phyloP scores from a whole-genome alignment of 2,113 vertebrate genomes.

The Egretta garzetta region DNA sequence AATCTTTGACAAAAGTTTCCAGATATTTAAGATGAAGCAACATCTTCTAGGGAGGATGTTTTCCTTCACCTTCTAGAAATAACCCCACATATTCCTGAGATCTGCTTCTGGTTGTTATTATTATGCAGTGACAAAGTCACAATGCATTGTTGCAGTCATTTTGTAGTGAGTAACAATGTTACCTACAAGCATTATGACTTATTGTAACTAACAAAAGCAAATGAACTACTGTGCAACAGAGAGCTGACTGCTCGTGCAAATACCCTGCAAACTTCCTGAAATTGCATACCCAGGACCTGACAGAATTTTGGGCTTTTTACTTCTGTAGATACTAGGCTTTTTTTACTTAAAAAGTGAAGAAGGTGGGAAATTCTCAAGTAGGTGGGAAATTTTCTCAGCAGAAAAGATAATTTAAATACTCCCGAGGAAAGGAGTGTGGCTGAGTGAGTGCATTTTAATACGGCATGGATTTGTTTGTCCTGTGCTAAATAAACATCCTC shows the following conservation, averaged over 20 bases:
- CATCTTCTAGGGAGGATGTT: background rate
- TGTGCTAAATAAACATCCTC: background rate
- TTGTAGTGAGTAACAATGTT: background rate
- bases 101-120: background rate
- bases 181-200: background rate
- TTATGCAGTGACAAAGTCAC: background rate
- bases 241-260: background rate
- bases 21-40: background rate
- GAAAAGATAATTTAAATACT: background rate
- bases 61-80: background rate
- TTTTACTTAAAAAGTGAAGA: background rate
- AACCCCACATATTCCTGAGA: background rate
- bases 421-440: background rate
- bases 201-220: background rate
- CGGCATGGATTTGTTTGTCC: background rate
- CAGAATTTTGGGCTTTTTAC: background rate
- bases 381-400: background rate
- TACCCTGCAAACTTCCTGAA: background rate
- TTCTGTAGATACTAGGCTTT: background rate
- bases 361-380: background rate
- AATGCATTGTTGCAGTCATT: background rate
- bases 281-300: background rate
- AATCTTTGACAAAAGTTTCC: background rate
- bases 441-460: background rate
- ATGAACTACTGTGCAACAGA: background rate